Conservation (phyloP, 1,140 invertebrate species). For the Lepidotrigona ventralis region DNA sequence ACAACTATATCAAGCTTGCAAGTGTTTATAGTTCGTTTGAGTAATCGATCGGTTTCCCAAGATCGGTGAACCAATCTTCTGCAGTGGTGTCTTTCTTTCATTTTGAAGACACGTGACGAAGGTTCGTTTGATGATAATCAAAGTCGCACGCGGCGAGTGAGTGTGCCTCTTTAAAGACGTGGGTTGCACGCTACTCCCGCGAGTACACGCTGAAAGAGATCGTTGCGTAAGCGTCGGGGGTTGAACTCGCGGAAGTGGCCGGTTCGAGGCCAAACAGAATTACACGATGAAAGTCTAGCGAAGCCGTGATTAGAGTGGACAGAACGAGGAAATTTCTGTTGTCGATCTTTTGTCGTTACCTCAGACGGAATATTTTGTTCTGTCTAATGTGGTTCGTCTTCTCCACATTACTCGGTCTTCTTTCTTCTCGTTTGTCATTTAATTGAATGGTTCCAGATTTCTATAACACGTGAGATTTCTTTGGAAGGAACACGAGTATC, state of each 20-base stretch:
- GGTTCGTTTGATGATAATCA: background rate
- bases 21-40: background rate
- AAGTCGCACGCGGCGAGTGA: conserved; percentile 15
- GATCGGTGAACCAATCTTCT: background rate
- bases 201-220: background rate
- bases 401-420: background rate
- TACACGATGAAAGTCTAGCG: background rate
- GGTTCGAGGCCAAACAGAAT: background rate
- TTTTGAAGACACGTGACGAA: background rate
- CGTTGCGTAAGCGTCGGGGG: conserved; percentile 11
- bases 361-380: background rate
- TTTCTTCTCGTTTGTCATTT: background rate
- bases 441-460: too few relatives aligned
- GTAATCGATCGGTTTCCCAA: background rate
- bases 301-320: background rate
- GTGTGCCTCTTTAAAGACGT: conserved; percentile 54
- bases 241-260: background rate
- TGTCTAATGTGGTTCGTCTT: too few relatives aligned
- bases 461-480: background rate
- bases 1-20: background rate
- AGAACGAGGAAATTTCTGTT: background rate
- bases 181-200: conserved; percentile 23
- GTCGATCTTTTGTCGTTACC: background rate
- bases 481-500: background rate
- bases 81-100: background rate